These are phyloP conservation scores for Gephyroberyx darwinii DNA, from an alignment of 2,797 vertebrate genomes.

Conservation along the genomic window DNA sequence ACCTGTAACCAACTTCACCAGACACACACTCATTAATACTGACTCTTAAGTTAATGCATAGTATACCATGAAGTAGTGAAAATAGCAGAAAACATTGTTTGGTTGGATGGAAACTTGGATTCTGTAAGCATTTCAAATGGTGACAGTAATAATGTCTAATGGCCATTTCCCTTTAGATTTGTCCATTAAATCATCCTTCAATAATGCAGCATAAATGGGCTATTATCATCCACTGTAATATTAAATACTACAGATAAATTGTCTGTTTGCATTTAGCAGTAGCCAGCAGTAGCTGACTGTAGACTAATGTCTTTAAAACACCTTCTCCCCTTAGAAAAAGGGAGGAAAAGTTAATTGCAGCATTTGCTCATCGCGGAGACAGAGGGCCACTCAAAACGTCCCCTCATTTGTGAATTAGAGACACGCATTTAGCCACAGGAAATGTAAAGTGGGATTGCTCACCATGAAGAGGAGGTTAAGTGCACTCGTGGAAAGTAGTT, in stretches of 20 bases:
- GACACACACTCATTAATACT: constrained; percentile 22
- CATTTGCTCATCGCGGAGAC: constrained; percentile 91
- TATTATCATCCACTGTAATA: constrained; percentile 87
- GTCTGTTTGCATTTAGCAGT: constrained; percentile 87
- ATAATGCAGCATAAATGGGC: constrained; percentile 85
- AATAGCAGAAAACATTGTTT: constrained; percentile 15
- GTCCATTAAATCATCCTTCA: constrained; percentile 86
- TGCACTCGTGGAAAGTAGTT: constrained; percentile 82
- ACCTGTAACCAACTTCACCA: constrained; percentile 30
- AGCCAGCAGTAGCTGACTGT: constrained; percentile 82
- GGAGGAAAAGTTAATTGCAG: constrained; percentile 90
- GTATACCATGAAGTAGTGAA: constrained; percentile 1
- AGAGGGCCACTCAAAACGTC: constrained; percentile 94
- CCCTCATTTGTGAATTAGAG: constrained; percentile 93
- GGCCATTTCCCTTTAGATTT: constrained; percentile 78
- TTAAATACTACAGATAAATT: constrained; percentile 86
- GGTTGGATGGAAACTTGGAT: constrained; percentile 57
- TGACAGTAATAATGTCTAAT: constrained; percentile 70
- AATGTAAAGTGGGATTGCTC: constrained; percentile 74
- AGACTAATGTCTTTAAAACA: constrained; percentile 92
- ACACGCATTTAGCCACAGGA: constrained; percentile 87
- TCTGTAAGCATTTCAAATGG: constrained; percentile 66
- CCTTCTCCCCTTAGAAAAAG: constrained; percentile 81
- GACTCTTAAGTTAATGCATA: not conserved
- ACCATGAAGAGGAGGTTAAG: constrained; percentile 77